These are phyloP conservation scores for Ceratina calcarata DNA, from an alignment of 1,140 invertebrate species.

Conservation along the genomic window DNA sequence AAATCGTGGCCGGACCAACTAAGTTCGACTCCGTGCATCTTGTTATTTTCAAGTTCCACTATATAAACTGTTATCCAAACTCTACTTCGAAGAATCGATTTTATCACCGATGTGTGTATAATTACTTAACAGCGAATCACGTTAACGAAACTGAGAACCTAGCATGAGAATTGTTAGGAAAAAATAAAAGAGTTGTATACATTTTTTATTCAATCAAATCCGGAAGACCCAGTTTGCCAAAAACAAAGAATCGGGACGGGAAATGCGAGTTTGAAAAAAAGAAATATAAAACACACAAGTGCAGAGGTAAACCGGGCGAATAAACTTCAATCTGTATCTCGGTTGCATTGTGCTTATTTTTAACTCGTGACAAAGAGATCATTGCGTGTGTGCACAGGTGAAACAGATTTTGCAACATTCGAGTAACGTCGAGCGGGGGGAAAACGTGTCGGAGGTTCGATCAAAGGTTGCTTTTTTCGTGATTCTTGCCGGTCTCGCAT, in stretches of 20 bases:
- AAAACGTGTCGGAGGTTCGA: not conserved
- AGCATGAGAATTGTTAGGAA: no score
- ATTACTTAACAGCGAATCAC: not conserved
- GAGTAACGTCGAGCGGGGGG: no score
- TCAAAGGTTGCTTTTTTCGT: not conserved
- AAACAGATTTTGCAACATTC: not conserved
- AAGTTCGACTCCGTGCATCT: not conserved
- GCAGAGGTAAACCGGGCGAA: not conserved
- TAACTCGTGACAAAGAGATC: not conserved
- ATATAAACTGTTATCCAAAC: no score
- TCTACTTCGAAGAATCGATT: not conserved
- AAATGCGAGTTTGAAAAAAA: not conserved
- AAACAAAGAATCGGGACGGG: not conserved
- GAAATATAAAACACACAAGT: slow-evolving; percentile 2
- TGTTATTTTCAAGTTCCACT: not conserved
- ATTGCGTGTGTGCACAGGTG: not conserved
- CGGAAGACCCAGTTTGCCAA: not conserved
- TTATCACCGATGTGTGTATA: not conserved
- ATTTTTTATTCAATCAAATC: not conserved
- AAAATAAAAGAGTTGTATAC: not conserved
- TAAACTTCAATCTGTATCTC: not conserved
- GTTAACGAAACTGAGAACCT: no score
- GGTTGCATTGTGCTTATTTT: slow-evolving; percentile 26
- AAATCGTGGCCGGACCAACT: not conserved
- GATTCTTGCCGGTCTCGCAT: not conserved